A percentile compares a stretch with the other conserved stretches of the same genome.
These are phyloP conservation scores for Glaucomys volans DNA, from an alignment of 2,113 vertebrate genomes.

Conservation along the genomic window DNA sequence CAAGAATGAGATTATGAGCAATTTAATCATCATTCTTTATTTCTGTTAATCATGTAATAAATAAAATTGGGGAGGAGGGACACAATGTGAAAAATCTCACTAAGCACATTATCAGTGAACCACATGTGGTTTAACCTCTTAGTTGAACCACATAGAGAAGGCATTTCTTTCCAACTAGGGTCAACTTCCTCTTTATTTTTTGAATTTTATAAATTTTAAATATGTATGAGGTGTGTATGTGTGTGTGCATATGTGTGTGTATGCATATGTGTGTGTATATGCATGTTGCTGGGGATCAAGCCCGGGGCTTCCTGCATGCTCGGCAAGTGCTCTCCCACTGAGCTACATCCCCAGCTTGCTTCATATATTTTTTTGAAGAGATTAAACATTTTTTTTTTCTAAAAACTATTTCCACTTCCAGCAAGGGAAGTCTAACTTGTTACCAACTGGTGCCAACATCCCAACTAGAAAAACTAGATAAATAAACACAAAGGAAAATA, in stretches of 20 bases:
- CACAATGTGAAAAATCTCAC: neutral
- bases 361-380: neutral
- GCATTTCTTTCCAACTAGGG: neutral
- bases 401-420: slow-evolving; percentile 35
- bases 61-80: neutral
- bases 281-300: too few relatives aligned
- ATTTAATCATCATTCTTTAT: neutral
- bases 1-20: neutral
- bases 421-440: neutral
- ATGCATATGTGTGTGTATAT: too few relatives aligned
- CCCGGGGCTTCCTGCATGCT: too few relatives aligned
- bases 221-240: too few relatives aligned
- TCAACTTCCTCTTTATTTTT: slow-evolving; percentile 15
- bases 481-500: neutral
- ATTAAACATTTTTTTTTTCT: neutral
- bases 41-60: neutral
- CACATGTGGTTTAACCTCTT: neutral
- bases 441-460: neutral
- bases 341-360: too few relatives aligned
- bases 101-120: neutral
- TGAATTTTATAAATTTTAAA: neutral
- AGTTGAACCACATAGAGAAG: neutral
- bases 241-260: too few relatives aligned
- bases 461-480: neutral
- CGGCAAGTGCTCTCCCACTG: too few relatives aligned